Evolutionary conservation across 2,113 vertebrate species (phyloP), one percentile per base, ranked within the genome.

Genomic region (Neolamprologus caudopunctatus): DNA sequence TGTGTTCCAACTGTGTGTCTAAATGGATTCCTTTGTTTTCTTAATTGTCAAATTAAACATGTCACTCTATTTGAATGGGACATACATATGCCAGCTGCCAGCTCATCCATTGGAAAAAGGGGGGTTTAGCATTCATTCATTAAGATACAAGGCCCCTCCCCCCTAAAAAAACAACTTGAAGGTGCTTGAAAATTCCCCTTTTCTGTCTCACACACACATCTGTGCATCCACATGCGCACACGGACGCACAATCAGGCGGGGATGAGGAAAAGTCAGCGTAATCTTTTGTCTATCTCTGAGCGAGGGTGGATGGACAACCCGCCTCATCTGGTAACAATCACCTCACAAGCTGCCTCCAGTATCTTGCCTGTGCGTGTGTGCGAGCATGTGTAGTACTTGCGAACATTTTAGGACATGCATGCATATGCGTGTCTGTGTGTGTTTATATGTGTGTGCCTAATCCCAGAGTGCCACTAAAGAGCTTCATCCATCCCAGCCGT

Each of bases 321-420:
- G 81, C 82, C 80, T 80, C 92, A 91, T 96, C 93, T 96, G 95
- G 95, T 89, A 94, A 93, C 94, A 93, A 96, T 96, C 94, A 94
- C 91, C 89, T 91, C 88, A 33, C 92, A 93, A 92, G 73, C 94
- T 86, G 92, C 91, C 93, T 88, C 42, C 78, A 35, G 10, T 88
- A 50, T 93, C 81, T 90, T 42, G 75, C 37, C 9, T 47, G 73
- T 81, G 83, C 86, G 58, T 89, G 88, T 83, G 78, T 83, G 82
- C 21, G 10, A 83, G 35, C 55, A 68, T 73, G 55, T 84, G 80
- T 45, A 73, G 82, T 10, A 24, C 57, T 53, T 24, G 35, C 16
- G 42, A 85, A 71, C 78, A 58, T 92, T 88, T 88, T 51, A 87
- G 73, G 78, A 82, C 66, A 81, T 73, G 73, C 10, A 14, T 71